Evolutionary conservation across 2,113 vertebrate genomes (phyloP).

Genomic region (Sinocyclocheilus maitianheensis): DNA sequence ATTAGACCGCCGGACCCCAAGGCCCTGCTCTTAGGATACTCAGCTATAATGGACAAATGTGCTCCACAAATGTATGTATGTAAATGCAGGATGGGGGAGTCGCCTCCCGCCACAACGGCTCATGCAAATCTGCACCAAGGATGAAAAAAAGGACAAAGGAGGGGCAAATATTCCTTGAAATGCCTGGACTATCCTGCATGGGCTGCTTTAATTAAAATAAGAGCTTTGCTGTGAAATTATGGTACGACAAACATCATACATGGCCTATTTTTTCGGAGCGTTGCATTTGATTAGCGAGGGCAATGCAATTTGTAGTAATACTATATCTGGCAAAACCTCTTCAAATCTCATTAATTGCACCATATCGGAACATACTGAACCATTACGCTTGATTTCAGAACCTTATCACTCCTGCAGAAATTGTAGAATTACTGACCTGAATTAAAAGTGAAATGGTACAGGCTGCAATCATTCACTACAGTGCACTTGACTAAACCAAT

Average conservation of each 20-base stretch:
- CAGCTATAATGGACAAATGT: conserved; percentile 59
- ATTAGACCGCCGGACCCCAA: conserved; percentile 56
- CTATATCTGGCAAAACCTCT: conserved; percentile 33
- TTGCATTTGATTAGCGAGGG: not conserved
- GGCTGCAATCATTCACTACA: not conserved
- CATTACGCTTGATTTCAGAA: conserved; percentile 4
- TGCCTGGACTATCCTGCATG: conserved; percentile 38
- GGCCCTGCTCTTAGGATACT: conserved; percentile 58
- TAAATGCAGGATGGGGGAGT: conserved; percentile 48
- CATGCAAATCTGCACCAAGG: conserved; percentile 36
- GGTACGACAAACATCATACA: conserved; percentile 12
- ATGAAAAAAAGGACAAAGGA: conserved; percentile 56
- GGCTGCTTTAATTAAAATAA: conserved; percentile 31
- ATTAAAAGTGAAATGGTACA: not conserved
- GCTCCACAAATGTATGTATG: conserved; percentile 59
- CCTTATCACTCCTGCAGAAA: not conserved
- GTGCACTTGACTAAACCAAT: not conserved
- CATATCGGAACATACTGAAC: conserved; percentile 7
- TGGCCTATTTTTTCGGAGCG: conserved; percentile 5
- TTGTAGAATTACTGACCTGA: conserved; percentile 18
- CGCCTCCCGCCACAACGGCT: conserved; percentile 20
- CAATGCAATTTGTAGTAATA: not conserved
- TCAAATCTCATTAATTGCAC: conserved; percentile 37
- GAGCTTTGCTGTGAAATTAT: conserved; percentile 4
- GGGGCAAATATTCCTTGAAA: conserved; percentile 53